Evolutionary conservation across 2,888 invertebrate genomes (phyloP).

Genomic region (Marasmarcha lunaedactyla): DNA sequence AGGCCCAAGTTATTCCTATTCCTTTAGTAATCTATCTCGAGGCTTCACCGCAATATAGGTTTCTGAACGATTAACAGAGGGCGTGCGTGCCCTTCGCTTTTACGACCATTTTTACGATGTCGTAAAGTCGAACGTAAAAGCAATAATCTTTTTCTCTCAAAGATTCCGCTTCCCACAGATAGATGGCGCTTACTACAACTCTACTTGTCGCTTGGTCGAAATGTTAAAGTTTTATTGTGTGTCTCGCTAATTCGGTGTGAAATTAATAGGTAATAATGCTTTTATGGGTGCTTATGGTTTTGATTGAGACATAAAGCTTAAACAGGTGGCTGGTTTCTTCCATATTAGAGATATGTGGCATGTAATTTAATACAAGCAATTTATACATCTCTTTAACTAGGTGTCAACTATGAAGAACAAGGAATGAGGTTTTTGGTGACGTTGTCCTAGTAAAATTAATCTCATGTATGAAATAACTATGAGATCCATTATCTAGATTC

Average conservation of each 20-base stretch:
- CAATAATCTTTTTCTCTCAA: conserved; percentile 62
- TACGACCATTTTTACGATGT: conserved; percentile 66
- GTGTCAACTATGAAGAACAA: no score
- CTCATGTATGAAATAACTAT: no score
- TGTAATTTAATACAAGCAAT: no score
- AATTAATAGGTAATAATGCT: conserved; percentile 69
- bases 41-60: conserved; percentile 67
- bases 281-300: conserved; percentile 62
- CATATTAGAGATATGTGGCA: no score
- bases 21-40: conserved; percentile 58
- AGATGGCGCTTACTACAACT: conserved; percentile 61
- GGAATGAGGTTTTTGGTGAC: no score
- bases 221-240: conserved; percentile 67
- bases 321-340: conserved; percentile 32
- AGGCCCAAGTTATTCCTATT: conserved; percentile 1
- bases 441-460: no score
- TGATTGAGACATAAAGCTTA: conserved; percentile 59
- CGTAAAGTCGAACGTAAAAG: conserved; percentile 62
- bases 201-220: conserved; percentile 46
- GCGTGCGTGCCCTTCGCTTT: conserved; percentile 68
- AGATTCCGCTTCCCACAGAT: conserved; percentile 32
- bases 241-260: conserved; percentile 70
- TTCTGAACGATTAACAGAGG: conserved; percentile 70
- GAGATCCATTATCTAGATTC: no score
- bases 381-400: no score